Evolutionary conservation across 2,797 vertebrate species (phyloP), one percentile per base, ranked within the genome.

Genomic region (Sphenodon punctatus): DNA sequence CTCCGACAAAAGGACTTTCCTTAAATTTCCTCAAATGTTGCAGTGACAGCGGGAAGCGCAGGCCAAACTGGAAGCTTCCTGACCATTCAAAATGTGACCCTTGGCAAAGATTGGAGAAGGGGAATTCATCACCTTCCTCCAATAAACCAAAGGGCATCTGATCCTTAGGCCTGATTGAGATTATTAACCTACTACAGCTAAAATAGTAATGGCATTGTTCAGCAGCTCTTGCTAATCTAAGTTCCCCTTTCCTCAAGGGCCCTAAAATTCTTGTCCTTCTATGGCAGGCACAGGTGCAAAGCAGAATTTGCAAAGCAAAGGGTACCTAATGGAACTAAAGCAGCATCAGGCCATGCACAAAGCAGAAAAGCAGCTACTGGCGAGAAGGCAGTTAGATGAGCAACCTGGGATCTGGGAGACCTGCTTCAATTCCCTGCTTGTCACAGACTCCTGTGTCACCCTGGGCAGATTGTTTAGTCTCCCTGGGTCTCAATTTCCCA

Each of bases 11-110:
- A 87, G 19, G 20, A 74, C 63, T 0, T 16, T 60, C n/a, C 72
- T 2, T 59, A 46, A 19, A 10, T 19, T 1, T 30, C 1, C 34
- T 7, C 75, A 15, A 67, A 60, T 68, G 66, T 20, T 80, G 69
- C 77, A 67, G 79, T 0, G 63, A 81, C 77, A 92, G 20, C 20
- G 22, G 89, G 86, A 92, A 88, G 72, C 0, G 1, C 45, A 0
- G 1, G 27, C 66, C 82, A 88, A 55, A n/a, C 0, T 7, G 3
- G 25, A 46, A 67, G 80, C 80, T 86, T 86, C 85, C 87, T 60
- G 39, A 39, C 60, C 49, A 46, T 67, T 81, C 10, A 39, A 1
- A 3, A n/a, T 3, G 4, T 3, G 5, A 58, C 83, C 74, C 80
- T 27, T 9, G 0, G 5, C 72, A 53, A 15, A 14, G n/a, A 53